Conservation (phyloP, 2,888 invertebrate species). For the Cistogaster globosa region DNA sequence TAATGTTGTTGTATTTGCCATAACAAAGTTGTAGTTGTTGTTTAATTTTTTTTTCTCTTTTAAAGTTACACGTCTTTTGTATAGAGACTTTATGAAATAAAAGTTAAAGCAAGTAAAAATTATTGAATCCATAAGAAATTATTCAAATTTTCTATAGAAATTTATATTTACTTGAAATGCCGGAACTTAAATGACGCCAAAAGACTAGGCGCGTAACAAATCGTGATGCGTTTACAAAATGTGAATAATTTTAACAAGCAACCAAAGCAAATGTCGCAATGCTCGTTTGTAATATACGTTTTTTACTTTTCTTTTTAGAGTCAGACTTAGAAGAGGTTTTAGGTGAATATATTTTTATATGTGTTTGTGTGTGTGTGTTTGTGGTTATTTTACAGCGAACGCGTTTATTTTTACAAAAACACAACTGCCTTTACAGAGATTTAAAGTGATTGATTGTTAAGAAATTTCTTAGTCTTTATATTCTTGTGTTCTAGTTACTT, state of each 20-base stretch:
- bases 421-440: not conserved
- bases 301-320: not conserved
- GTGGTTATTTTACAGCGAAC: conserved; percentile 10
- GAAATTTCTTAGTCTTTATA: no score
- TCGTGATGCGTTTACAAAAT: conserved; percentile 72
- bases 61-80: conserved; percentile 38
- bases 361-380: not conserved
- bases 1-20: conserved; percentile 28
- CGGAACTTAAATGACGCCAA: conserved; percentile 71
- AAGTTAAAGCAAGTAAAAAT: conserved; percentile 45
- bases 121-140: conserved; percentile 66
- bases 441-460: conserved; percentile 33
- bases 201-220: conserved; percentile 71
- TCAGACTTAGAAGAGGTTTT: conserved; percentile 4
- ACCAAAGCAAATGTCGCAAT: conserved; percentile 32
- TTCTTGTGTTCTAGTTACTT: no score
- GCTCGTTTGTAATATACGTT: not conserved
- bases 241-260: conserved; percentile 55
- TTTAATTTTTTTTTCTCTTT: conserved; percentile 21
- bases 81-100: conserved; percentile 31
- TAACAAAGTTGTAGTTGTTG: conserved; percentile 18
- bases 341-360: no score
- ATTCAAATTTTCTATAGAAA: conserved; percentile 70
- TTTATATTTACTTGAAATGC: conserved; percentile 68
- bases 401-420: not conserved